A percentile compares a stretch with the other conserved stretches of the same genome.
These are phyloP conservation scores for Pogoniulus pusillus DNA, from an alignment of 2,797 vertebrate species.

Conservation along the genomic window DNA sequence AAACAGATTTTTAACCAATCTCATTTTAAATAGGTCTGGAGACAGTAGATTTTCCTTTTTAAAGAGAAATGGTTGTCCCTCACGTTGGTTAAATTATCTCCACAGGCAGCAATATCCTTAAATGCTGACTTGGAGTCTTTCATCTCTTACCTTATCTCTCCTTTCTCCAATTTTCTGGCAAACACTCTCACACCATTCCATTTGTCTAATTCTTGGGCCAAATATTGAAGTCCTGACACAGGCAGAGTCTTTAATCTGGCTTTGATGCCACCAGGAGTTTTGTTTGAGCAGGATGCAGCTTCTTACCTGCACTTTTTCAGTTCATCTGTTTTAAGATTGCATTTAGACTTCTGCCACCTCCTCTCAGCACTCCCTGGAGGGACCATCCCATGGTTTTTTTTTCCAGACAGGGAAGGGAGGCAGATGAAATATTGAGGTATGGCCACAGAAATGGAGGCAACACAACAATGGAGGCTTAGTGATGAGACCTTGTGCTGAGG, in stretches of 20 bases:
- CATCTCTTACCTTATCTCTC: constrained; percentile 42
- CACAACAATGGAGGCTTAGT: too few relatives aligned
- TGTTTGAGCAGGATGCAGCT: not conserved
- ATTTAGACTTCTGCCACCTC: not conserved
- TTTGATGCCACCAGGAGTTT: constrained; percentile 29
- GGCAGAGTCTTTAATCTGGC: constrained; percentile 48
- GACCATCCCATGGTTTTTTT: not conserved
- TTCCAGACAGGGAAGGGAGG: not conserved
- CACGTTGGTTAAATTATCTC: constrained; percentile 44
- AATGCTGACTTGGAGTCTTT: constrained; percentile 46
- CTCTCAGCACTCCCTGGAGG: not conserved
- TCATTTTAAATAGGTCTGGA: not conserved
- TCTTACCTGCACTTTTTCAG: not conserved
- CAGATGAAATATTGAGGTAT: not conserved
- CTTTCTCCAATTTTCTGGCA: constrained; percentile 24
- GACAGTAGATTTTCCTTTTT: not conserved
- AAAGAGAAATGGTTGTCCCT: not conserved
- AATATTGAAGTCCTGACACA: constrained; percentile 13
- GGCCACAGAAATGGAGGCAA: too few relatives aligned
- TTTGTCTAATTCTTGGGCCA: constrained; percentile 43
- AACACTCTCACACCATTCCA: not conserved
- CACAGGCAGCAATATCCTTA: constrained; percentile 39
- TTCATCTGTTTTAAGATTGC: constrained; percentile 1
- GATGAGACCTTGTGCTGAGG: too few relatives aligned
- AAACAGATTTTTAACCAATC: not conserved